These are phyloP conservation scores for Brassicogethes aeneus DNA, from an alignment of 2,888 invertebrate species.

Conservation along the genomic window DNA sequence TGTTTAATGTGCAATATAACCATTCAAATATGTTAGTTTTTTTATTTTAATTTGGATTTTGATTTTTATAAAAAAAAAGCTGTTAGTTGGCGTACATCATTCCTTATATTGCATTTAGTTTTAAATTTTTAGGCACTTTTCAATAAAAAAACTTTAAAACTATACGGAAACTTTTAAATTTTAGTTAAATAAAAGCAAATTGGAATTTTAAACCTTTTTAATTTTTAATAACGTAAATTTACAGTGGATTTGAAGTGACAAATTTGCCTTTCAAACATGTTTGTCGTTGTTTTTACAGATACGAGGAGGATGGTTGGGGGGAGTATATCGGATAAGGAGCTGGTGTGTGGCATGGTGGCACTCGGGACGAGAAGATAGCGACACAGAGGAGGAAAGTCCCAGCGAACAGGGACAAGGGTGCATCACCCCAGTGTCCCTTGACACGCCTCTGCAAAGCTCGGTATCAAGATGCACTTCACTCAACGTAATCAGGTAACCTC, in stretches of 20 bases:
- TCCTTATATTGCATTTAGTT: too few species aligned
- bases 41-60: too few species aligned
- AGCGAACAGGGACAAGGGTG: constrained; percentile 58
- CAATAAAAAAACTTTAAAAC: too few species aligned
- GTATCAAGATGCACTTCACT: constrained; percentile 80
- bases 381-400: constrained; percentile 71
- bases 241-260: background rate
- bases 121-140: too few species aligned
- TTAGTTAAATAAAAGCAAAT: too few species aligned
- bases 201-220: background rate
- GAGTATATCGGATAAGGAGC: constrained; percentile 45
- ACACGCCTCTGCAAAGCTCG: constrained; percentile 79
- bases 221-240: background rate
- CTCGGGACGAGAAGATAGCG: constrained; percentile 74
- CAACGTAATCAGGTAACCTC: constrained; percentile 58
- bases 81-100: too few species aligned
- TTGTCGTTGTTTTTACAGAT: constrained; percentile 18
- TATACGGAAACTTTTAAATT: too few species aligned
- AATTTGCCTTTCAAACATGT: background rate
- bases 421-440: constrained; percentile 73
- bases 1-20: too few species aligned
- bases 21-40: too few species aligned
- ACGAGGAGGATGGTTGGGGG: constrained; percentile 37
- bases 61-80: too few species aligned
- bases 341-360: constrained; percentile 92